A percentile compares a stretch with the other conserved stretches of the same genome.
phyloP scores from a whole-genome alignment of 1,140 invertebrate species.

The Tribolium castaneum region DNA sequence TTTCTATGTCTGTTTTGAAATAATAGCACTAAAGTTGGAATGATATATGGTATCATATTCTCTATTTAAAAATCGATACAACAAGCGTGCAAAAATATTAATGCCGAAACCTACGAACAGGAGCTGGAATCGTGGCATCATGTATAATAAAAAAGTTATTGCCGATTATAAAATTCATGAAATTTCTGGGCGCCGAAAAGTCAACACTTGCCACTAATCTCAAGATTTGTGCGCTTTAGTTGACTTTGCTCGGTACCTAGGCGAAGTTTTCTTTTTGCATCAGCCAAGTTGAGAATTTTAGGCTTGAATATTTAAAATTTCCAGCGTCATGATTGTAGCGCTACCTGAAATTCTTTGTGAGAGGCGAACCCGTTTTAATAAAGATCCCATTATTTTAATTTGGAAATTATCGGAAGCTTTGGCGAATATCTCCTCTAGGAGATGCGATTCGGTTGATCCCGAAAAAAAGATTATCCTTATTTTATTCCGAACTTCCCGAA shows the following conservation, averaged over 20 bases:
- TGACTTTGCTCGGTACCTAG: too few species aligned
- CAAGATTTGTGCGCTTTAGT: too few species aligned
- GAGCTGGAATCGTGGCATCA: neutral
- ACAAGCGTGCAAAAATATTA: neutral
- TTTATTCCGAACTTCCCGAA: slow-evolving; percentile 1
- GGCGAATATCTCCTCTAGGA: neutral
- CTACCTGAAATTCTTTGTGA: neutral
- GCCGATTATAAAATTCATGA: slow-evolving; percentile 11
- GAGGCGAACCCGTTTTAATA: neutral
- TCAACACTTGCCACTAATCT: neutral
- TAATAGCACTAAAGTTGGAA: neutral
- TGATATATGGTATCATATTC: slow-evolving; percentile 4
- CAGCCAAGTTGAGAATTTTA: neutral
- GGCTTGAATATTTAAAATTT: neutral
- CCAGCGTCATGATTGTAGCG: neutral
- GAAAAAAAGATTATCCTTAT: neutral
- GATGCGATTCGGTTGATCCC: neutral
- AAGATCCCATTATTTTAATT: neutral
- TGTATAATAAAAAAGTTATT: slow-evolving; percentile 14
- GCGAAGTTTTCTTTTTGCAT: too few species aligned
- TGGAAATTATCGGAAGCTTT: neutral
- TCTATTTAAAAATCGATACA: slow-evolving; percentile 9
- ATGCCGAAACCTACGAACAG: neutral
- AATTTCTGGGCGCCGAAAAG: neutral
- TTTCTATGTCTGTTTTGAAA: slow-evolving; percentile 16